phyloP scores from a whole-genome alignment of 2,797 vertebrate genomes.

The Rhynchotus rufescens region DNA sequence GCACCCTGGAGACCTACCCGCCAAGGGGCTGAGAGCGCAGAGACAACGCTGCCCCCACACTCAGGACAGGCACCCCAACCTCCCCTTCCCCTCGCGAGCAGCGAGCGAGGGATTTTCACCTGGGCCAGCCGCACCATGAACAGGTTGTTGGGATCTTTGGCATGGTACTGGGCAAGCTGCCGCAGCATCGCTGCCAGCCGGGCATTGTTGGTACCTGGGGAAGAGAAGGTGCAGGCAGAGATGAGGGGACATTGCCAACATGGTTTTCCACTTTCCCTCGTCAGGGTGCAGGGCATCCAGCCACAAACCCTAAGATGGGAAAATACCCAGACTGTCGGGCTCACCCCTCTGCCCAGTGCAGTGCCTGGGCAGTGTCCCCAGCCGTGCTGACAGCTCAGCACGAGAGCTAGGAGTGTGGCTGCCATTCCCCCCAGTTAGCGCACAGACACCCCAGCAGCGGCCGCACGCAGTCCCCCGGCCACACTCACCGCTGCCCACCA shows the following conservation, averaged over 20 bases:
- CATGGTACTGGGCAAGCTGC: constrained; percentile 96
- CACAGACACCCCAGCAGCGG: no score
- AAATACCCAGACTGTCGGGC: no score
- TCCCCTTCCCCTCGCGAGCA: rapidly evolving
- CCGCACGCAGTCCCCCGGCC: neutral
- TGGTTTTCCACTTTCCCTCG: rapidly evolving
- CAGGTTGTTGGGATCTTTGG: constrained; percentile 98
- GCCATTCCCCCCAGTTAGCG: neutral
- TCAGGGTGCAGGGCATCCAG: neutral
- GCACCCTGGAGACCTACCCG: neutral
- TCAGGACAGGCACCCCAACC: neutral
- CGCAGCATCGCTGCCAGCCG: constrained; percentile 96
- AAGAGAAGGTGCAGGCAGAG: neutral
- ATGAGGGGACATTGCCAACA: neutral
- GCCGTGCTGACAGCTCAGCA: neutral
- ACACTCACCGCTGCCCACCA: constrained; percentile 95
- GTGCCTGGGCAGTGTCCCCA: neutral
- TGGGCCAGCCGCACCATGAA: constrained; percentile 99
- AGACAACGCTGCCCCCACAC: neutral
- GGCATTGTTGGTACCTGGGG: constrained; percentile 95
- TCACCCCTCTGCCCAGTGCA: neutral
- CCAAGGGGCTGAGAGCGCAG: rapidly evolving
- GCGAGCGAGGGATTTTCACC: constrained; percentile 73
- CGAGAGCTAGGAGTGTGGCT: neutral
- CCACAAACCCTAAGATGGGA: no score